These are phyloP conservation scores for Psophia crepitans DNA, from an alignment of 2,113 vertebrate genomes.

Conservation along the genomic window DNA sequence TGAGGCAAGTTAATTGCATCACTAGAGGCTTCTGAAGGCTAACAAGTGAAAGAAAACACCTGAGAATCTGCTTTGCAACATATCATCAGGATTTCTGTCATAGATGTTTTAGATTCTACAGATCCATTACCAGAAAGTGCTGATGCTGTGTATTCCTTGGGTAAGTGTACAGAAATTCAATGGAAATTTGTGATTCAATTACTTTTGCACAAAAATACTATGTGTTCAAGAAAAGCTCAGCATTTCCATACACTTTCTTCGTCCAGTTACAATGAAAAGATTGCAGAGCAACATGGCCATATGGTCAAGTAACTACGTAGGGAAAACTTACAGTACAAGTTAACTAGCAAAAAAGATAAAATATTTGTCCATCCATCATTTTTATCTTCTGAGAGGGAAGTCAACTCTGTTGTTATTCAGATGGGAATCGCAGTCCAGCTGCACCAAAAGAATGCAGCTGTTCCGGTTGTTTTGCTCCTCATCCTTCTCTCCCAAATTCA, in stretches of 20 bases:
- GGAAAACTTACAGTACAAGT: background rate
- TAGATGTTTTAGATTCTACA: background rate
- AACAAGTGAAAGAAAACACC: background rate
- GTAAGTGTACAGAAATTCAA: background rate
- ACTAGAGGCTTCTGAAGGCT: constrained; percentile 80
- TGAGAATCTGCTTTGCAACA: background rate
- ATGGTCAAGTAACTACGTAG: background rate
- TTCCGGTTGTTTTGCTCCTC: background rate
- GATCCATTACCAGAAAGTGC: background rate
- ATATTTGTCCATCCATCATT: background rate
- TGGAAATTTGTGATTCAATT: background rate
- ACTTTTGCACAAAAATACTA: background rate
- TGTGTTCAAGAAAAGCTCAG: background rate
- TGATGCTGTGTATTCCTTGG: background rate
- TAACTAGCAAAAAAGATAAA: background rate
- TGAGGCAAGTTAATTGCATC: constrained; percentile 85
- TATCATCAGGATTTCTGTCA: background rate
- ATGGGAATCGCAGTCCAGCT: background rate
- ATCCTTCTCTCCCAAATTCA: background rate
- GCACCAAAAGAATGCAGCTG: background rate
- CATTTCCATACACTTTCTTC: background rate
- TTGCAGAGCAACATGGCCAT: background rate
- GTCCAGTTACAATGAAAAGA: background rate
- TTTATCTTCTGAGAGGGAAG: background rate
- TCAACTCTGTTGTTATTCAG: background rate